phyloP scores from a whole-genome alignment of 2,888 invertebrate genomes.

The Pedicia rivosa region DNA sequence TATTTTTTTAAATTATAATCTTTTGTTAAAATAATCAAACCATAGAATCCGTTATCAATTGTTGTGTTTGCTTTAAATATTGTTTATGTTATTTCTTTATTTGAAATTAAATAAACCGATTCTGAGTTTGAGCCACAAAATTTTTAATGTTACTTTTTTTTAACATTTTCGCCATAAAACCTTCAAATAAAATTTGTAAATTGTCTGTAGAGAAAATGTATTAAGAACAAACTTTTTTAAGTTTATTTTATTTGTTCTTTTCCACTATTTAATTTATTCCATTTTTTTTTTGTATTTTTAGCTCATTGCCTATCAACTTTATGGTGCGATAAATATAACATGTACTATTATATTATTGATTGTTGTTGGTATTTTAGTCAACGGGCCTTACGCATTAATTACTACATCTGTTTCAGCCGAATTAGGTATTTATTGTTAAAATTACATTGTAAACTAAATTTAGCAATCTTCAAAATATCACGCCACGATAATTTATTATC shows the following conservation, averaged over 20 bases:
- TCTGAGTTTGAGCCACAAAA: too few species aligned
- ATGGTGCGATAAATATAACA: slow-evolving; percentile 44
- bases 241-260: neutral
- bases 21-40: too few species aligned
- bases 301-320: slow-evolving; percentile 65
- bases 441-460: slow-evolving; percentile 18
- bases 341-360: slow-evolving; percentile 53
- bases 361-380: slow-evolving; percentile 67
- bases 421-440: too few species aligned
- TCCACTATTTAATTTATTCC: neutral
- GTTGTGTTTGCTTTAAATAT: too few species aligned
- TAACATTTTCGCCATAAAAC: too few species aligned
- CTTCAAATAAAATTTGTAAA: too few species aligned
- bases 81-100: too few species aligned
- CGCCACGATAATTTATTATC: neutral
- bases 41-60: too few species aligned
- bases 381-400: slow-evolving; percentile 91
- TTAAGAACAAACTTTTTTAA: too few species aligned
- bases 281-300: slow-evolving; percentile 32
- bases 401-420: slow-evolving; percentile 95
- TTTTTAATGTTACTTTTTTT: too few species aligned
- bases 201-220: too few species aligned
- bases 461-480: neutral
- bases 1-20: neutral
- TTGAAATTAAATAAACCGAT: too few species aligned